A percentile compares a stretch with the other conserved stretches of the same genome.
These are phyloP conservation scores for Sebastes vulpes DNA, from an alignment of 2,797 vertebrate species.

Conservation along the genomic window DNA sequence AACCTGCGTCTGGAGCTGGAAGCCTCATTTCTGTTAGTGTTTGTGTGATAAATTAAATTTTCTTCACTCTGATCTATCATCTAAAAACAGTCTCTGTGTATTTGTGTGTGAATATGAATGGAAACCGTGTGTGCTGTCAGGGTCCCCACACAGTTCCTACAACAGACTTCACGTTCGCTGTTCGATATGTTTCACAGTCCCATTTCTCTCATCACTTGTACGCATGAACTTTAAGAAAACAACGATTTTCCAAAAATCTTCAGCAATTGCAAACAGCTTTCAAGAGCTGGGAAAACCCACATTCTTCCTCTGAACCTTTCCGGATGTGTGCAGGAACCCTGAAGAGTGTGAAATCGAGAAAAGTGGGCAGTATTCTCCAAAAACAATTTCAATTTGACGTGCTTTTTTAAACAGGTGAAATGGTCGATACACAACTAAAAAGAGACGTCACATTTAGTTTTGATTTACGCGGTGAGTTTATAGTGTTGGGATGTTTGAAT, in stretches of 20 bases:
- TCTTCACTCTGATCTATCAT: conserved; percentile 37
- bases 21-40: conserved; percentile 49
- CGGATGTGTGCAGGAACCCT: conserved; percentile 29
- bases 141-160: conserved; percentile 5
- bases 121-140: background rate
- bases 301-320: background rate
- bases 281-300: background rate
- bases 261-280: background rate
- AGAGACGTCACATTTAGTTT: background rate
- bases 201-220: background rate
- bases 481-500: background rate
- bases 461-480: background rate
- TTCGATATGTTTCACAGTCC: conserved; percentile 15
- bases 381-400: background rate
- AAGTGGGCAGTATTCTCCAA: conserved; percentile 10
- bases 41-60: conserved; percentile 27
- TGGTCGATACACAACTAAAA: background rate
- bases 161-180: background rate
- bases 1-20: conserved; percentile 44
- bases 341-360: background rate
- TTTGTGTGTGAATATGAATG: conserved; percentile 5
- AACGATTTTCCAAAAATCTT: background rate
- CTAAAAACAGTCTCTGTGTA: conserved; percentile 43
- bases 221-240: background rate
- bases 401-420: background rate